These are phyloP conservation scores for Campoletis sonorensis DNA, from an alignment of 1,140 invertebrate species.

Conservation along the genomic window DNA sequence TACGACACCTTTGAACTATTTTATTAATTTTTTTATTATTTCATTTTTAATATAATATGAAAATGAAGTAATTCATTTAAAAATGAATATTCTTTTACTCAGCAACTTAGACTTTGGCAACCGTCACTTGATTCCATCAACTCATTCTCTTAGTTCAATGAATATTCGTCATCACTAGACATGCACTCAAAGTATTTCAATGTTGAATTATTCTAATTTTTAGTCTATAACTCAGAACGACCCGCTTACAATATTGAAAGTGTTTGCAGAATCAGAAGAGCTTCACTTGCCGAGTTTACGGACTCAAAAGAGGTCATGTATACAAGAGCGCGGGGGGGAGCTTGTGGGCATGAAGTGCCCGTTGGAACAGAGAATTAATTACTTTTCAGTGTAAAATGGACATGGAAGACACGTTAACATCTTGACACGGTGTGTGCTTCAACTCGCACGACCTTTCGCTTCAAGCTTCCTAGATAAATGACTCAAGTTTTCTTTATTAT, in stretches of 20 bases:
- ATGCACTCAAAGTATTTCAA: neutral
- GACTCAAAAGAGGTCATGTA: conserved; percentile 18
- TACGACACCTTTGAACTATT: neutral
- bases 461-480: conserved; percentile 47
- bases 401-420: conserved; percentile 33
- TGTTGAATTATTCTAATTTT: neutral
- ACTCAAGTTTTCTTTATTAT: conserved; percentile 48
- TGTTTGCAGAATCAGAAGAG: conserved; percentile 29
- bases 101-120: neutral
- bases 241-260: conserved; percentile 21
- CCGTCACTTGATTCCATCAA: too few relatives aligned
- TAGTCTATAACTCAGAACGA: neutral
- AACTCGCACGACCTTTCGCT: neutral
- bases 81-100: too few relatives aligned
- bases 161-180: neutral
- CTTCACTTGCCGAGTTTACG: neutral
- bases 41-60: too few relatives aligned
- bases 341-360: conserved; percentile 22
- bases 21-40: too few relatives aligned
- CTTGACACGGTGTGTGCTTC: conserved; percentile 34
- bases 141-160: neutral
- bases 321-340: conserved; percentile 10
- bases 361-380: conserved; percentile 42
- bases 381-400: conserved; percentile 25
- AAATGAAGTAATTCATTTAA: too few relatives aligned